Base-by-base conservation (phyloP, 2,888 invertebrate genomes). In the Taphrorychus bicolor region DNA sequence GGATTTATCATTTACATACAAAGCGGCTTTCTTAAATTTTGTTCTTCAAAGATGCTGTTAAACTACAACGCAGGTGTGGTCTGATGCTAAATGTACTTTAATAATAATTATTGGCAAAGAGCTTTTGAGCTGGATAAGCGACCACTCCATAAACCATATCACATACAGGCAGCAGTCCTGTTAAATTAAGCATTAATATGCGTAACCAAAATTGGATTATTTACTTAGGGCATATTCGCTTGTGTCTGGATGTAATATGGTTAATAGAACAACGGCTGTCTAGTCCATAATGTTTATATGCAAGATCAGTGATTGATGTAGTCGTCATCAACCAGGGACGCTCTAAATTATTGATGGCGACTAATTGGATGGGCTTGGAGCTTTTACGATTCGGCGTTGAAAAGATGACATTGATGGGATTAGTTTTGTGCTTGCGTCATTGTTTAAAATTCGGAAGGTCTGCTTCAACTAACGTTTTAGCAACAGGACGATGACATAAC, bases 201-300 rank as follows among this genome's bases (percentile, higher is more conserved):
- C 58, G 52, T 40, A 58, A 67, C 62, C 67, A 59, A 57, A 67
- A 67, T 67, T 67, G 58, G 58, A 67, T 67, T 67, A 67, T 67
- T 67, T 67, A 62, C 67, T 61, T 67, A 53, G 62, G 62, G 52
- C 21, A 58, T 42, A 67, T 52, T 58, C 67, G 21, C 67, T 67
- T 60, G 56, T 61, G 51, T 41, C 24, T 40, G 22, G n/a, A n/a
- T 57, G 60, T 61, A 60, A 66, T 60, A 56, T 51, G 51, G 56
- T 60, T 56, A 56, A 56, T 53, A 59, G 53, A 59, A 54, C 58
- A 58, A 42, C 42, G 60, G 56, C 45, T 66, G 66, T 57, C 66
- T 66, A 41, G 53, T 32, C 59, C 59, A 65, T 49, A 64, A 52
- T 53, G 54, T 62, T 62, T 62, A 54, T 48, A 62, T 53, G 48